phyloP scores from a whole-genome alignment of 2,797 vertebrate genomes.

The Gorsachius magnificus region DNA sequence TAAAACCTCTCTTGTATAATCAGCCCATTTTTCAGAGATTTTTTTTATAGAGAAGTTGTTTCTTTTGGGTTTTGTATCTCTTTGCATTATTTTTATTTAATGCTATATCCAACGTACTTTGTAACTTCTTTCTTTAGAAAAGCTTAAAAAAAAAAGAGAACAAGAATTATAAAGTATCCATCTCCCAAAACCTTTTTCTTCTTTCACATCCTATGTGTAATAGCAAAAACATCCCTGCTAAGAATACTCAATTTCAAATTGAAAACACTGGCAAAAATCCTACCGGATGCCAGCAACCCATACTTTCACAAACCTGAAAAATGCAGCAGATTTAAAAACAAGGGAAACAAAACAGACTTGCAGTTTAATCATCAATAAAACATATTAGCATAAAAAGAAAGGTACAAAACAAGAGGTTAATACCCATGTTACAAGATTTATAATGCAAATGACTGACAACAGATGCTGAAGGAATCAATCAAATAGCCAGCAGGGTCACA shows the following conservation, averaged over 20 bases:
- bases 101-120: not conserved
- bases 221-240: not conserved
- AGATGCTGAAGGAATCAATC: not conserved
- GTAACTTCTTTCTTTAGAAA: not conserved
- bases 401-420: not conserved
- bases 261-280: not conserved
- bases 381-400: not conserved
- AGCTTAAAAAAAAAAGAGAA: not conserved
- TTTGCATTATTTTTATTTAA: not conserved
- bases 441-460: not conserved
- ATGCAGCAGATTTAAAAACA: not conserved
- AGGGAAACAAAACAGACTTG: not conserved
- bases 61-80: not conserved
- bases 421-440: not conserved
- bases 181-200: not conserved
- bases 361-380: not conserved
- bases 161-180: not conserved
- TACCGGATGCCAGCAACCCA: not conserved
- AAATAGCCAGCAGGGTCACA: not conserved
- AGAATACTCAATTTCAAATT: not conserved
- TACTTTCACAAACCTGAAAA: not conserved
- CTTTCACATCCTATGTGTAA: not conserved
- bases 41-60: not conserved
- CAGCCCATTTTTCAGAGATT: not conserved
- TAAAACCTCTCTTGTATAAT: not conserved